phyloP scores from a whole-genome alignment of 2,797 vertebrate species.

The Sebastes diploproa region DNA sequence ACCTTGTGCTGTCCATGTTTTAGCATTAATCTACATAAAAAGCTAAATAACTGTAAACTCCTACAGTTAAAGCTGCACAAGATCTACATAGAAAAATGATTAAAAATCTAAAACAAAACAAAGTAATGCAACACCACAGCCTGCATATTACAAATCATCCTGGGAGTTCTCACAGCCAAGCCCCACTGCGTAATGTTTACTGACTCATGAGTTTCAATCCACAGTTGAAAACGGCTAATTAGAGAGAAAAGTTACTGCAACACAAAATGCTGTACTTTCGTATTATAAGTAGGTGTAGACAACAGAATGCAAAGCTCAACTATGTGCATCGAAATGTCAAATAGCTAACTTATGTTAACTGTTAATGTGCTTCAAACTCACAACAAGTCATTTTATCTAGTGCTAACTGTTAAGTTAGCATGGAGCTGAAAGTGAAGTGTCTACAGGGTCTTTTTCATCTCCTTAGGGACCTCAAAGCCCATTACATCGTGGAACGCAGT shows the following conservation, averaged over 20 bases:
- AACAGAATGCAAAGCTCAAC: background rate
- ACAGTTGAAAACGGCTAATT: background rate
- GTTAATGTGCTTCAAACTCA: background rate
- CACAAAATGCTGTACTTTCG: background rate
- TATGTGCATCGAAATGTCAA: background rate
- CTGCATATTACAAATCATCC: background rate
- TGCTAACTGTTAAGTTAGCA: slow-evolving; percentile 24
- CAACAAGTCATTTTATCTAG: slow-evolving; percentile 3
- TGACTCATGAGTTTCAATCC: slow-evolving; percentile 6
- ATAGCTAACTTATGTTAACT: background rate
- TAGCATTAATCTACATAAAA: background rate
- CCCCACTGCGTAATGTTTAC: slow-evolving; percentile 3
- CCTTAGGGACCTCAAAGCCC: slow-evolving; percentile 64
- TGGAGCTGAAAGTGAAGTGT: slow-evolving; percentile 32
- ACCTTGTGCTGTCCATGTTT: background rate
- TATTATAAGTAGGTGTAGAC: background rate
- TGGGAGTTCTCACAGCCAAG: background rate
- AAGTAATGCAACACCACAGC: background rate
- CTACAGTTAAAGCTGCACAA: background rate
- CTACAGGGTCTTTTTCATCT: slow-evolving; percentile 43
- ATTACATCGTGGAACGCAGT: slow-evolving; percentile 73
- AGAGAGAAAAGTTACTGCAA: slow-evolving; percentile 1
- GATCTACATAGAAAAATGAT: background rate
- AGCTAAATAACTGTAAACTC: background rate
- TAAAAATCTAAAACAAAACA: background rate